Evolutionary conservation across 2,888 invertebrate genomes (phyloP), one percentile per base, ranked within the genome.

Genomic region (Sphaerophoria taeniata): DNA sequence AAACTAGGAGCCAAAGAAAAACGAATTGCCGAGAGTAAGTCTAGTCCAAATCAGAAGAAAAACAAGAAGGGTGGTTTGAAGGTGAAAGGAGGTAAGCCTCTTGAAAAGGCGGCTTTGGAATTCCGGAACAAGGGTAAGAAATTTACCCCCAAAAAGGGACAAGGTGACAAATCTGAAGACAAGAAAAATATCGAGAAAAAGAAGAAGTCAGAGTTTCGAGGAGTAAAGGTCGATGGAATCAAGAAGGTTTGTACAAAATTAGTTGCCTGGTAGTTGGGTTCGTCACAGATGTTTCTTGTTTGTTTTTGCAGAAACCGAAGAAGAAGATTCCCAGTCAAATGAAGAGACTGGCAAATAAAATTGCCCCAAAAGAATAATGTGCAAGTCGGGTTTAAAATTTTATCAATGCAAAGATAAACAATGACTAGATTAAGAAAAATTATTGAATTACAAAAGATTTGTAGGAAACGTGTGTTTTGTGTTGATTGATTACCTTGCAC

Each of bases 131-230:
- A 39, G 9, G 39, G 39, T 43, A 43, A 43, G 43, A 43, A 43
- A 43, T 43, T 9, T 43, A 43, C 9, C 24, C 24, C 24, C 24
- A 24, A 24, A 24, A 24, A 24, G 2, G 24, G 24, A 24, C 24
- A 24, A 24, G 24, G 24, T 24, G 24, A 24, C 24, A 24, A 24
- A 24, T 24, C 24, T 24, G 24, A 24, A 2, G 24, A 24, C 24
- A 24, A 24, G 24, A 24, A 24, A 24, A 24, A 24, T 43, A 12
- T 9, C 0, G 43, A 43, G 3, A 43, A 43, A 4, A 88, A 89
- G 55, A 90, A 90, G 86, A 91, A 91, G 81, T 89, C 89, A 0
- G 89, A 90, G 43, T 91, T 89, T 73, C 88, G 89, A 6, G 91
- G 91, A 5, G 90, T 90, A 0, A 90, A 91, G 79, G 88, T 12